These are phyloP conservation scores for Cordilura impudica DNA, from an alignment of 2,888 invertebrate species.

Conservation along the genomic window DNA sequence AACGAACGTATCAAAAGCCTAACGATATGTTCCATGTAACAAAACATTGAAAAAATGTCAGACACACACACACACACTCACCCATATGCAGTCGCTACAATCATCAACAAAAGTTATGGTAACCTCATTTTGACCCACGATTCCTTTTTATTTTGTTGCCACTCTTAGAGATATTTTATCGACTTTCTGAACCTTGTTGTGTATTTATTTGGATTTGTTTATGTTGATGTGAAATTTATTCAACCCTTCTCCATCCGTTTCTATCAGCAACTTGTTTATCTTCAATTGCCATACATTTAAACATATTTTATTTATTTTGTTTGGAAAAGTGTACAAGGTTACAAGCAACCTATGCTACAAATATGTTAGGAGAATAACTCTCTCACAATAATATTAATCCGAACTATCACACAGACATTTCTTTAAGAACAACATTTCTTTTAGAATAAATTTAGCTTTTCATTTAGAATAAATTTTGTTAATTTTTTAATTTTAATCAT, in stretches of 20 bases:
- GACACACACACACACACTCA: not conserved
- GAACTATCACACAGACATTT: too few species aligned
- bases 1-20: not conserved
- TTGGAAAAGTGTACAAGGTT: not conserved
- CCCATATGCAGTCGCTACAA: not conserved
- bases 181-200: constrained; percentile 20
- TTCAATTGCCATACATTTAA: constrained; percentile 18
- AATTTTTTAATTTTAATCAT: too few species aligned
- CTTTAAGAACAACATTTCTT: too few species aligned
- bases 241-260: constrained; percentile 16
- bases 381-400: too few species aligned
- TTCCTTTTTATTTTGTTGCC: not conserved
- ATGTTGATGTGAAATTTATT: constrained; percentile 25
- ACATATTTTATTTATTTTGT: not conserved
- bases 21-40: constrained; percentile 6
- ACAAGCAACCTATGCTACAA: too few species aligned
- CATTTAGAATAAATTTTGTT: too few species aligned
- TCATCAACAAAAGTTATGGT: not conserved
- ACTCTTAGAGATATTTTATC: constrained; percentile 1
- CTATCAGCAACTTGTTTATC: constrained; percentile 46
- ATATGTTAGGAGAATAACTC: too few species aligned
- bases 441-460: too few species aligned
- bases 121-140: constrained; percentile 19
- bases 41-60: not conserved
- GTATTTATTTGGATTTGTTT: constrained; percentile 5